Base-by-base conservation (phyloP, 2,113 vertebrate genomes). In the Mugil cephalus region DNA sequence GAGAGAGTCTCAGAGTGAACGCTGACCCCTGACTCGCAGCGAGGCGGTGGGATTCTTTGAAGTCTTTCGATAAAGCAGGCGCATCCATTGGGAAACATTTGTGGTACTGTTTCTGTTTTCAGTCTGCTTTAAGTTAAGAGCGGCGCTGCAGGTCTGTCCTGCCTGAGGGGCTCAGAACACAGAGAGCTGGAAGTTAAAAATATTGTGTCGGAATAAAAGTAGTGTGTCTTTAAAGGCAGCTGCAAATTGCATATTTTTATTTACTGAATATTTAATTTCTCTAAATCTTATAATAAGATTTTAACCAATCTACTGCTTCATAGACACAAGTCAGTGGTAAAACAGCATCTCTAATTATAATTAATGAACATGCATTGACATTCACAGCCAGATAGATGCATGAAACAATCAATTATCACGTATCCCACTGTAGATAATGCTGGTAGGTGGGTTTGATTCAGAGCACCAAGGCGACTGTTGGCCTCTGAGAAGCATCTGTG, bases 51-150 rank as follows among this genome's bases (percentile, higher is more conserved):
- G 55, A 55, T n/a, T 14, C 47, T 80, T 74, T 71, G 40, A 67
- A 69, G 52, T 53, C 8, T 62, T n/a, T 52, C 14, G 8, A 6
- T 36, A 7, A 60, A 74, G 45, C 40, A 2, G 1, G 30, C 35
- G 52, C 35, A 34, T 53, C 60, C 42, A 21, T 3, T 65, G 62
- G 51, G 64, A 60, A 15, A 21, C 13, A 35, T 45, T 59, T 50
- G 54, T 68, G 53, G 11, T 30, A 12, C n/a, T 15, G 34, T 70
- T 65, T 69, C 47, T 73, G 45, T 42, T 68, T 75, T n/a, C 17
- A 59, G 6, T 74, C 34, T 45, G 53, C 59, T 58, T 21, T 30
- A 68, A 53, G 36, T 46, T 55, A 55, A 45, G 9, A 69, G 43
- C 35, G 55, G n/a, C 1, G 0, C 30, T 74, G 59, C 53, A 51